Evolutionary conservation across 2,888 invertebrate species (phyloP), one percentile per base, ranked within the genome.

Genomic region (Amphipyra tragopoginis): DNA sequence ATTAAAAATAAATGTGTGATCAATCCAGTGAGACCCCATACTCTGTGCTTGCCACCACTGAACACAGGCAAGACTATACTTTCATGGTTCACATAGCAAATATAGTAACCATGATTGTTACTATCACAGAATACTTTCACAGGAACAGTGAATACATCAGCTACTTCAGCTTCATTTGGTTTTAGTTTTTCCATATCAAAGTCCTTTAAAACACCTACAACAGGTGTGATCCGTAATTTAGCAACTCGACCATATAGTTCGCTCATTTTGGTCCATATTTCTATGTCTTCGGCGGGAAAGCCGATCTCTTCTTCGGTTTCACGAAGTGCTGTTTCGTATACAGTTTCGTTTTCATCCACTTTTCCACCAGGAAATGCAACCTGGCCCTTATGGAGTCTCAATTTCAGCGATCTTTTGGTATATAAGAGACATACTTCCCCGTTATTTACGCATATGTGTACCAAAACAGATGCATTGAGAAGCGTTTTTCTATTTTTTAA

Each of bases 251-350:
- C 90, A 54, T 84, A 86, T 0, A 92, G 71, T 49, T 72, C 69
- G 1, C 86, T 71, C 91, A 93, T 90, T 68, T 82, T 72, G 1
- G 96, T 95, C 98, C 98, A 98, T 26, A 98, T 86, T 34, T 97
- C 95, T 0, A 98, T 91, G 10, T 93, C 89, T 0, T 94, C 84
- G 5, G 91, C 88, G 0, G 94, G 85, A 26, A 99, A 93, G 0
- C 98, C 97, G 5, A 98, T 95, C 90, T 99, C 99, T 90, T 99
- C 99, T 84, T 97, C 96, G 0, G 98, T 97, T 94, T 99, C 99
- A 53, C 99, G 94, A 0, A 98, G 80, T 0, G 98, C 98, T 9
- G 98, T 97, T 10, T 97, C 96, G 36, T 96, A 92, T 6, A 95
- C 92, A 71, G 93, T 96, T 75, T 92, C 91, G 72, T 97, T 96